These are phyloP conservation scores for Drosophila baimaii DNA, from an alignment of 1,140 invertebrate species.

Conservation along the genomic window DNA sequence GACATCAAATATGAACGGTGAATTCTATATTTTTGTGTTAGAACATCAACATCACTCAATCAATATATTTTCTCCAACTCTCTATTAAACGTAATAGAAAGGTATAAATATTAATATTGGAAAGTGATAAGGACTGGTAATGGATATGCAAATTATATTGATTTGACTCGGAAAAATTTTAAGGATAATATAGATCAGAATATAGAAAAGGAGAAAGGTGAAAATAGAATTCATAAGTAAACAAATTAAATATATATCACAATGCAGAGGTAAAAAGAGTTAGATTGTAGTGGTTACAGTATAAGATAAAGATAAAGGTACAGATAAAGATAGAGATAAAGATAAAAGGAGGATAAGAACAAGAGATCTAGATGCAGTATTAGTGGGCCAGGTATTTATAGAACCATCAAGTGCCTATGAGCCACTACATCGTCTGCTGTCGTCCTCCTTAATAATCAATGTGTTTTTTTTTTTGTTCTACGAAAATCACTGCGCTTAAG, in stretches of 20 bases:
- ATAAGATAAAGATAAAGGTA: conserved; percentile 16
- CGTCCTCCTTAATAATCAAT: conserved; percentile 21
- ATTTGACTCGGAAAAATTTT: conserved; percentile 27
- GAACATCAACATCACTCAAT: conserved; percentile 7
- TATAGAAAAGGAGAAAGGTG: conserved; percentile 74
- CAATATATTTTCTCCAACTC: conserved; percentile 16
- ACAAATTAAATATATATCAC: conserved; percentile 56
- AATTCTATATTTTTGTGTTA: conserved; percentile 17
- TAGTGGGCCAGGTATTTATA: conserved; percentile 30
- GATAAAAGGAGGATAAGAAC: conserved; percentile 13
- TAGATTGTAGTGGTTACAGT: conserved; percentile 55
- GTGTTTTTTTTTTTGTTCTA: conserved; percentile 17
- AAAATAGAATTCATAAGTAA: conserved; percentile 77
- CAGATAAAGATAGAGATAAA: neutral
- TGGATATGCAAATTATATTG: conserved; percentile 24
- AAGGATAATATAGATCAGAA: conserved; percentile 49
- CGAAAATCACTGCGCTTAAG: conserved; percentile 6
- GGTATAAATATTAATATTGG: conserved; percentile 1
- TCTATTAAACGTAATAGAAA: conserved; percentile 4
- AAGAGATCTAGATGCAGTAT: conserved; percentile 21
- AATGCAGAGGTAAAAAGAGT: conserved; percentile 50
- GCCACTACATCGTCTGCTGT: conserved; percentile 35
- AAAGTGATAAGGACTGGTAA: conserved; percentile 26
- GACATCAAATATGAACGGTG: conserved; percentile 3
- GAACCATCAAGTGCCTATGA: conserved; percentile 40